Evolutionary conservation across 2,113 vertebrate genomes (phyloP).

Genomic region (Brachyhypopomus gauderio): DNA sequence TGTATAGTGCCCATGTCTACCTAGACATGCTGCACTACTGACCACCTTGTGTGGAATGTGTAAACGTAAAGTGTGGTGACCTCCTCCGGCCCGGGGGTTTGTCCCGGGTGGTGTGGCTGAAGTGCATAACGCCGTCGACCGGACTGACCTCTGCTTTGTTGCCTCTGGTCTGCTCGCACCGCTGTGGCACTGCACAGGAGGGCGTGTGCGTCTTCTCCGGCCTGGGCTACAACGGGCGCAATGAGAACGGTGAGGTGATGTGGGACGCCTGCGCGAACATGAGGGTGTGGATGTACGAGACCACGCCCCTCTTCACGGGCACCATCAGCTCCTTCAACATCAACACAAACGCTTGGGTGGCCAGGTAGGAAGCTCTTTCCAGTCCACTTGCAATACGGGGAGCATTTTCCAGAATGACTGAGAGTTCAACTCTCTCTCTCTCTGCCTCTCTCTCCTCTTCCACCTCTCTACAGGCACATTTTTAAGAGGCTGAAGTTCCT

Average conservation of each 20-base stretch:
- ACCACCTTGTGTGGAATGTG: too few species aligned
- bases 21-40: too few species aligned
- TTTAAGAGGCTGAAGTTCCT: conserved; percentile 94
- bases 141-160: neutral
- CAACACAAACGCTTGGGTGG: conserved; percentile 94
- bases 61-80: too few species aligned
- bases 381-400: too few species aligned
- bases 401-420: too few species aligned
- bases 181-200: conserved; percentile 74
- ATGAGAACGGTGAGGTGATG: conserved; percentile 67
- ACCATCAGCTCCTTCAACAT: conserved; percentile 96
- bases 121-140: neutral
- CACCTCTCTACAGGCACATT: conserved; percentile 78
- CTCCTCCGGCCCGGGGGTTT: too few species aligned
- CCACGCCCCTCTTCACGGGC: conserved; percentile 88
- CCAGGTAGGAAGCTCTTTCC: conserved; percentile 75
- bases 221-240: conserved; percentile 85
- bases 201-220: conserved; percentile 92
- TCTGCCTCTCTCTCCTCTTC: neutral
- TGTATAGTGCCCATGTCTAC: too few species aligned
- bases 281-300: conserved; percentile 95
- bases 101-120: too few species aligned
- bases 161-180: neutral
- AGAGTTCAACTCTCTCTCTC: too few species aligned
- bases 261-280: conserved; percentile 97